Base-by-base conservation (phyloP, 2,888 invertebrate genomes). In the Ormyrus thymus region DNA sequence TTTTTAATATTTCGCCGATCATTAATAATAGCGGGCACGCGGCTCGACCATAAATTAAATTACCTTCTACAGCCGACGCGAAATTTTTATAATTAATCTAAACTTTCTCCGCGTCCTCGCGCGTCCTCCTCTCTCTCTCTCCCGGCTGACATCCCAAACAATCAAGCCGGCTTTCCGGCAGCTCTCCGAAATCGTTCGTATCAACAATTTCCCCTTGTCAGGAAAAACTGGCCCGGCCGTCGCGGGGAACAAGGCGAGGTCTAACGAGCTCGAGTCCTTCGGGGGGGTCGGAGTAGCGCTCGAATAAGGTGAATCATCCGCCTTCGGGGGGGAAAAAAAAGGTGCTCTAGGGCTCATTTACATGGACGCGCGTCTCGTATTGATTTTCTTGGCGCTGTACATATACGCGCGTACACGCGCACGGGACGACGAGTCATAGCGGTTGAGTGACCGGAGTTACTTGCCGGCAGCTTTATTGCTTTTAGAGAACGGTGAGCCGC, bases 221-320 rank as follows among this genome's bases (percentile, higher is more conserved):
- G 29, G 29, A 29, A 29, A 29, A 29, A 29, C 29, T 29, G 29
- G 3, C 29, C 29, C 29, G 29, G 4, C 29, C 29, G 29, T 29
- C 29, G 29, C 29, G 3, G 29, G 29, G 29, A 29, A 29, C 29
- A 29, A 29, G 29, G 29, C 29, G 29, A 29, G 29, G 29, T 29
- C 2, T 29, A 29, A 29, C 29, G 29, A 29, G 29, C 29, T 29
- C 29, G 29, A 29, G 29, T 29, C 29, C 29, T 29, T 29, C 29
- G 29, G 29, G 3, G 29, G 29, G 10, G 50, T 5, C 13, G 53
- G 11, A 8, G 46, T 29, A 15, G 50, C 50, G 64, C 69, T 58
- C 58, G 55, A 65, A 58, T 46, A 74, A 73, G 78, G 74, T 78
- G 78, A 78, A 74, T 78, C 78, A 78, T 74, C 78, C 2, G 50